Conservation (phyloP, 1,140 invertebrate genomes). For the Amyelois transitella region DNA sequence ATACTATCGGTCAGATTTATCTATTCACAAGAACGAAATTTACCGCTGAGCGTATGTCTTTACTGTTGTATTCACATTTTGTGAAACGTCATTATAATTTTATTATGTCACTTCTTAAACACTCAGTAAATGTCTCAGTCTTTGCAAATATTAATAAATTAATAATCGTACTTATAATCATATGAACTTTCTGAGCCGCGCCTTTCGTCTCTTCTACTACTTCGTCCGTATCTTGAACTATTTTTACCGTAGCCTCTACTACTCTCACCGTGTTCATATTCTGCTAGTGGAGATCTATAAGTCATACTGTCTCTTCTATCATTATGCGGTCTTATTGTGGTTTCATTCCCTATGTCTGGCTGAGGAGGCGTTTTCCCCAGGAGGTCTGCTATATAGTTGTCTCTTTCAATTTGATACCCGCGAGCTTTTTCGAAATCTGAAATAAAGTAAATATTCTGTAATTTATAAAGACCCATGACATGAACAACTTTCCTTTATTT, state of each 20-base stretch:
- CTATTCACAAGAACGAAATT: too few species aligned
- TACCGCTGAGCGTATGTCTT: too few species aligned
- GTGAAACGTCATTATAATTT: too few species aligned
- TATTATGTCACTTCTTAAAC: too few species aligned
- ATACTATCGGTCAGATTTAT: too few species aligned
- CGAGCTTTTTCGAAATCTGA: slow-evolving; percentile 77
- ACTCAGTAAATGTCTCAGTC: too few species aligned
- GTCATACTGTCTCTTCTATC: slow-evolving; percentile 1
- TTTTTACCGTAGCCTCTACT: not conserved
- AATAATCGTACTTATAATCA: slow-evolving; percentile 41
- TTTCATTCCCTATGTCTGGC: slow-evolving; percentile 28
- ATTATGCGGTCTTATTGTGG: slow-evolving; percentile 25
- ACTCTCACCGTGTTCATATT: slow-evolving; percentile 9
- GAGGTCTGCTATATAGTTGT: slow-evolving; percentile 64
- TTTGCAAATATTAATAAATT: not conserved
- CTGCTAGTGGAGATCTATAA: slow-evolving; percentile 20
- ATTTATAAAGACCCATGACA: not conserved
- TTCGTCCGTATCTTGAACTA: not conserved
- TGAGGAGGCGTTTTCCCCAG: slow-evolving; percentile 28
- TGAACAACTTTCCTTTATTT: not conserved
- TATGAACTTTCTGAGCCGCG: slow-evolving; percentile 8
- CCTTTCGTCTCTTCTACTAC: not conserved
- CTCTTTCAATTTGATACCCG: slow-evolving; percentile 76
- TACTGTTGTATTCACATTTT: too few species aligned
- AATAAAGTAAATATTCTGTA: slow-evolving; percentile 27